These are phyloP conservation scores for Potamilus streckersoni DNA, from an alignment of 1,140 invertebrate genomes.

Conservation along the genomic window DNA sequence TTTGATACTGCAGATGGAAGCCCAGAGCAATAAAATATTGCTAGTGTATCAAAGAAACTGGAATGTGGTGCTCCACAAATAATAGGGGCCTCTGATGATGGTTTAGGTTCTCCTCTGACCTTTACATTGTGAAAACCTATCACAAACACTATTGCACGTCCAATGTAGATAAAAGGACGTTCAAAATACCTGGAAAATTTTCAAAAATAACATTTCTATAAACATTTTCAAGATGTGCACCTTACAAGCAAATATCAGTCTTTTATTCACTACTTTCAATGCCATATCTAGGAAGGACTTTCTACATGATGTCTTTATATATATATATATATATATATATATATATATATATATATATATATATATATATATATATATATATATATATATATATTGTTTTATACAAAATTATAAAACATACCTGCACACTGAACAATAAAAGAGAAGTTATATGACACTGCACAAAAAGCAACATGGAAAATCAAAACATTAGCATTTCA, in stretches of 20 bases:
- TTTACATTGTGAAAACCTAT: slow-evolving; percentile 55
- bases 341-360: too few relatives aligned
- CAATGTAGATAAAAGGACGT: slow-evolving; percentile 37
- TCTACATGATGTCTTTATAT: background rate
- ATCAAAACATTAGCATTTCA: too few relatives aligned
- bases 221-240: background rate
- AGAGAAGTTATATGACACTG: too few relatives aligned
- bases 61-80: slow-evolving; percentile 90
- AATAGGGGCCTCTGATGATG: slow-evolving; percentile 79
- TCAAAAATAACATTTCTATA: slow-evolving; percentile 10
- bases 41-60: slow-evolving; percentile 88
- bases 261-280: background rate
- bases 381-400: too few relatives aligned
- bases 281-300: background rate
- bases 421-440: too few relatives aligned
- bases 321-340: too few relatives aligned
- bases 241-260: background rate
- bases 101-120: slow-evolving; percentile 41
- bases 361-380: too few relatives aligned
- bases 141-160: slow-evolving; percentile 38
- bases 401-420: too few relatives aligned
- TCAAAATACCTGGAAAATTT: slow-evolving; percentile 37
- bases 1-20: slow-evolving; percentile 85
- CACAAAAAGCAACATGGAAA: too few relatives aligned
- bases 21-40: slow-evolving; percentile 74